Evolutionary conservation across 2,888 invertebrate genomes (phyloP).

Genomic region (Synergus itoensis): DNA sequence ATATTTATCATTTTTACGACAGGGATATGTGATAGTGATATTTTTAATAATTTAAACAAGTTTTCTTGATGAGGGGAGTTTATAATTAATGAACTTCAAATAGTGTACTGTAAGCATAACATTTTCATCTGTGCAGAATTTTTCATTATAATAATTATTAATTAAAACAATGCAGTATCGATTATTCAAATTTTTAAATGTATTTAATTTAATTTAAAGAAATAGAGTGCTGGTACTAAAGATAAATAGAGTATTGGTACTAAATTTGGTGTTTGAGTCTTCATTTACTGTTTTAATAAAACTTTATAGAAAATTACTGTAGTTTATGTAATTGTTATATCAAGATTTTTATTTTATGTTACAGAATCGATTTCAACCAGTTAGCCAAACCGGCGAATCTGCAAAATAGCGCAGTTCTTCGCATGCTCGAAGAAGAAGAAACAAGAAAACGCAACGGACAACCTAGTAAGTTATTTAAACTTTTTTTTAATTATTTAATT

Average conservation of each 20-base stretch:
- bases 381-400: conserved; percentile 88
- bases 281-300: no score
- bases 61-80: background rate
- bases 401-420: conserved; percentile 91
- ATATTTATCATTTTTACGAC: background rate
- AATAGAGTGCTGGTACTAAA: no score
- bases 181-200: no score
- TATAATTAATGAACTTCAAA: background rate
- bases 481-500: no score
- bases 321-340: background rate
- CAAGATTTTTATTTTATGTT: conserved; percentile 63
- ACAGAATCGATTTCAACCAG: conserved; percentile 89
- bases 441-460: conserved; percentile 83
- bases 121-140: background rate
- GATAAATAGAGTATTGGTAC: no score
- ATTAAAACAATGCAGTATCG: no score
- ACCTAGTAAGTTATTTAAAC: conserved; percentile 80
- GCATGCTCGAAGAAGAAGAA: conserved; percentile 92
- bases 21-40: background rate
- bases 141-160: no score
- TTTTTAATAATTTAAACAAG: background rate
- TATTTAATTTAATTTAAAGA: no score
- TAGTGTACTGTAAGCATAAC: background rate
- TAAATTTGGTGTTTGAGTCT: no score
- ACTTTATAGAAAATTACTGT: no score